A percentile compares a stretch with the other conserved stretches of the same genome.
phyloP scores from a whole-genome alignment of 2,888 invertebrate genomes.

The Andrena marginata region DNA sequence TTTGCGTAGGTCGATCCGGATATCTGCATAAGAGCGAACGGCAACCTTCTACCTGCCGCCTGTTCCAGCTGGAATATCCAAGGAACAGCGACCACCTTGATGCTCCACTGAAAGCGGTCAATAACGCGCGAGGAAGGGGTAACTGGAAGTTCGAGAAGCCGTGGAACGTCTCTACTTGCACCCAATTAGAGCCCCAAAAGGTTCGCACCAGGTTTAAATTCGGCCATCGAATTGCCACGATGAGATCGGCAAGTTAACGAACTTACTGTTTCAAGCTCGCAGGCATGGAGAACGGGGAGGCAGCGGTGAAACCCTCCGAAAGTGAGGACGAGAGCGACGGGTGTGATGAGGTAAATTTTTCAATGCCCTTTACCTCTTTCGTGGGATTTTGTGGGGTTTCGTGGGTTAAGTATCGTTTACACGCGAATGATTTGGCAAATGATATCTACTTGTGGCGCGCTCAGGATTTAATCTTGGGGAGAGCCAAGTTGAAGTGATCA shows the following conservation, averaged over 20 bases:
- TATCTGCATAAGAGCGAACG: slow-evolving; percentile 56
- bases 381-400: no score
- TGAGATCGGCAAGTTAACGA: slow-evolving; percentile 28
- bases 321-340: slow-evolving; percentile 10
- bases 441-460: no score
- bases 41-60: slow-evolving; percentile 24
- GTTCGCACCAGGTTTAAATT: slow-evolving; percentile 34
- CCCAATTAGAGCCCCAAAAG: slow-evolving; percentile 41
- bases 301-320: neutral
- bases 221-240: slow-evolving; percentile 30
- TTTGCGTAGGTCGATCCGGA: slow-evolving; percentile 70
- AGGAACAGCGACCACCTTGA: slow-evolving; percentile 66
- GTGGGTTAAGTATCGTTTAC: no score
- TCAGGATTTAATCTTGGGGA: no score
- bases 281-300: slow-evolving; percentile 37
- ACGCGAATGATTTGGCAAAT: no score
- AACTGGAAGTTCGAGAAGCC: neutral
- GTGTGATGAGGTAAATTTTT: slow-evolving; percentile 41
- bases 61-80: slow-evolving; percentile 21
- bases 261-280: slow-evolving; percentile 11
- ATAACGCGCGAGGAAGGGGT: slow-evolving; percentile 43
- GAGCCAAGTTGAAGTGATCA: no score
- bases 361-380: neutral
- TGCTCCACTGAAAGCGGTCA: slow-evolving; percentile 29
- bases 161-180: slow-evolving; percentile 44